Evolutionary conservation across 2,888 invertebrate species (phyloP).

Genomic region (Cephus sareptanus): DNA sequence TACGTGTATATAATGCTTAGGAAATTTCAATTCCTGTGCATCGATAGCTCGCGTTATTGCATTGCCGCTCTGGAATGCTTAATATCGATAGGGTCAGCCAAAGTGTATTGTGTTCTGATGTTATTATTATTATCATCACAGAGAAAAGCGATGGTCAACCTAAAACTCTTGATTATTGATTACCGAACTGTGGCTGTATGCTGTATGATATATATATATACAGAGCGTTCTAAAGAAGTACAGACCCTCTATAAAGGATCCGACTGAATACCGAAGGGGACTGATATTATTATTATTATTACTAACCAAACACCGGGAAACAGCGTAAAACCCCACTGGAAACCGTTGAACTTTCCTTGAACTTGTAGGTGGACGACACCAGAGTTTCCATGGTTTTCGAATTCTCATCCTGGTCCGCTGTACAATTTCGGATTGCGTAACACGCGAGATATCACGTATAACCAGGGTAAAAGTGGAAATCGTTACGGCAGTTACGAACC

Average conservation of each 20-base stretch:
- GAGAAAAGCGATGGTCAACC: conserved; percentile 47
- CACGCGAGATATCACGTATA: not conserved
- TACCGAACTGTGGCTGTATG: not conserved
- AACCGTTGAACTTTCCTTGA: not conserved
- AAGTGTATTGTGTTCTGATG: conserved; percentile 47
- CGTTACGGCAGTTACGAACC: not conserved
- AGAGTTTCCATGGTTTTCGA: not conserved
- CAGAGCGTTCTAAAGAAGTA: not conserved
- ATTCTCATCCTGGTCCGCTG: not conserved
- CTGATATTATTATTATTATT: not conserved
- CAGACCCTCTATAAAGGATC: not conserved
- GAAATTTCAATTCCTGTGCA: conserved; percentile 55
- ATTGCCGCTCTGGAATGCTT: conserved; percentile 59
- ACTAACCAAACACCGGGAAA: not conserved
- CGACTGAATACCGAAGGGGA: not conserved
- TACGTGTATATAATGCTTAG: conserved; percentile 16
- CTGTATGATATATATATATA: too few species aligned
- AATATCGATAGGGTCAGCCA: conserved; percentile 54
- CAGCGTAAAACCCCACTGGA: not conserved
- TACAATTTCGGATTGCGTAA: not conserved
- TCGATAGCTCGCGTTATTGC: conserved; percentile 59
- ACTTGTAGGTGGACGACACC: not conserved
- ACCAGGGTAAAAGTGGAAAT: not conserved
- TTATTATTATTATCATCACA: not conserved
- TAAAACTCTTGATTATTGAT: conserved; percentile 35